phyloP scores from a whole-genome alignment of 2,797 vertebrate species.

The Paedocypris micromegethes region DNA sequence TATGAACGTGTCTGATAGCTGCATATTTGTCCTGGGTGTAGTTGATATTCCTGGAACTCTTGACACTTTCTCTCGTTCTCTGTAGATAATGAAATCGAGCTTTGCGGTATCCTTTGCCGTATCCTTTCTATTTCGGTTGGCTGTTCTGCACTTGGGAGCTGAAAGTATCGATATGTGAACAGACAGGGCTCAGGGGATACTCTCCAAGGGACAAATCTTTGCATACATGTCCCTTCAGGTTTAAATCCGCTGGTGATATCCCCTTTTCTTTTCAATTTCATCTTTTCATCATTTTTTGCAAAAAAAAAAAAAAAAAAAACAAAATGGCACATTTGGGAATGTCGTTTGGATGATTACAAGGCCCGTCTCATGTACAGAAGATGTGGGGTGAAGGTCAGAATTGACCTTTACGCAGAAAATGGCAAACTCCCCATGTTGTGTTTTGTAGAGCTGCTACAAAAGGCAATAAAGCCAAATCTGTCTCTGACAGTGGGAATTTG shows the following conservation, averaged over 20 bases:
- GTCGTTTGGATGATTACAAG: constrained; percentile 16
- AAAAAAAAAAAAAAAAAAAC: constrained; percentile 13
- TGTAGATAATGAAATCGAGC: constrained; percentile 67
- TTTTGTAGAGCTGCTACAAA: constrained; percentile 1
- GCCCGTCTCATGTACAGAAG: not conserved
- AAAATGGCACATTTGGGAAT: constrained; percentile 22
- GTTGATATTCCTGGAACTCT: constrained; percentile 67
- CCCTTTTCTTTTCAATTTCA: constrained; percentile 16
- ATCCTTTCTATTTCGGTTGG: constrained; percentile 65
- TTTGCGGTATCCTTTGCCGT: constrained; percentile 54
- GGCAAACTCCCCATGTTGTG: constrained; percentile 8
- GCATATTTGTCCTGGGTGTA: constrained; percentile 67
- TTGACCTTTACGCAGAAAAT: constrained; percentile 8
- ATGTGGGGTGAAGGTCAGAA: constrained; percentile 30
- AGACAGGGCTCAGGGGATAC: constrained; percentile 48
- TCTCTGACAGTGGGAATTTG: constrained; percentile 26
- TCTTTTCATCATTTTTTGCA: constrained; percentile 14
- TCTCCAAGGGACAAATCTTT: constrained; percentile 57
- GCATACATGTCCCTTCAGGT: constrained; percentile 55
- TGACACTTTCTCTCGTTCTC: constrained; percentile 56
- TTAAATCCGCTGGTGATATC: constrained; percentile 39
- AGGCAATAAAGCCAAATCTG: constrained; percentile 10
- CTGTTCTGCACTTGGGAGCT: constrained; percentile 56
- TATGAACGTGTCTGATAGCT: constrained; percentile 67
- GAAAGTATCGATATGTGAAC: constrained; percentile 64